A percentile compares a stretch with the other conserved stretches of the same genome.
These are phyloP conservation scores for Cichladusa arquata DNA, from an alignment of 2,113 vertebrate genomes.

Conservation along the genomic window DNA sequence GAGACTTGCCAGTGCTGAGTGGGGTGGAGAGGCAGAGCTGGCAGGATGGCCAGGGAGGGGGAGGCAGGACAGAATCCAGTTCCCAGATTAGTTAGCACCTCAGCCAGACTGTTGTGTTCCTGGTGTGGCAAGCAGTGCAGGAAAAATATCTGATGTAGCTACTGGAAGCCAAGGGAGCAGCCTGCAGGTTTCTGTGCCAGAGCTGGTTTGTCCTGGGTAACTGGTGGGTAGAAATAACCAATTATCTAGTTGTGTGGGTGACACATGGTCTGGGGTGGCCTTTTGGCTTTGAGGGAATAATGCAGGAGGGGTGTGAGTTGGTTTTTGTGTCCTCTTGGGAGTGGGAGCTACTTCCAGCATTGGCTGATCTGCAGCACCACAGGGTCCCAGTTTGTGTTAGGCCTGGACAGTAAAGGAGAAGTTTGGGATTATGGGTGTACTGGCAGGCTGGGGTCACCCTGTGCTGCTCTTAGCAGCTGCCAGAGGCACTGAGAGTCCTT, in stretches of 20 bases:
- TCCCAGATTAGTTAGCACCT: not conserved
- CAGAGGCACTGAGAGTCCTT: not conserved
- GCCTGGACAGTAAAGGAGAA: not conserved
- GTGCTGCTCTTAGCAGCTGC: not conserved
- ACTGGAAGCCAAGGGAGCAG: not conserved
- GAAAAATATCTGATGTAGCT: not conserved
- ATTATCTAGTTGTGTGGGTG: accelerated
- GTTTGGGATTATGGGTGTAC: not conserved
- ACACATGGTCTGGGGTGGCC: too few relatives aligned
- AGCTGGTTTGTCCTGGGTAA: not conserved
- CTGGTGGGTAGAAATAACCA: not conserved
- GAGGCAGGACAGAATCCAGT: not conserved
- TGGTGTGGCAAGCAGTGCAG: not conserved
- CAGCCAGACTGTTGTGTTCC: not conserved
- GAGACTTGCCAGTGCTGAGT: not conserved
- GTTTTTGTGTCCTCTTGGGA: not conserved
- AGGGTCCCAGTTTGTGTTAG: not conserved
- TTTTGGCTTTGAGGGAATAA: not conserved
- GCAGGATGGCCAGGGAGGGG: not conserved
- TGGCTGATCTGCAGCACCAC: not conserved
- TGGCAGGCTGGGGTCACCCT: too few relatives aligned
- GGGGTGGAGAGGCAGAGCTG: not conserved
- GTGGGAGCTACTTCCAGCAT: not conserved
- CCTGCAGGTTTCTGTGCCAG: not conserved
- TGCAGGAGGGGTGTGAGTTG: not conserved